Evolutionary conservation across 2,888 invertebrate genomes (phyloP), one percentile per base, ranked within the genome.

Genomic region (Andrena bucephala): DNA sequence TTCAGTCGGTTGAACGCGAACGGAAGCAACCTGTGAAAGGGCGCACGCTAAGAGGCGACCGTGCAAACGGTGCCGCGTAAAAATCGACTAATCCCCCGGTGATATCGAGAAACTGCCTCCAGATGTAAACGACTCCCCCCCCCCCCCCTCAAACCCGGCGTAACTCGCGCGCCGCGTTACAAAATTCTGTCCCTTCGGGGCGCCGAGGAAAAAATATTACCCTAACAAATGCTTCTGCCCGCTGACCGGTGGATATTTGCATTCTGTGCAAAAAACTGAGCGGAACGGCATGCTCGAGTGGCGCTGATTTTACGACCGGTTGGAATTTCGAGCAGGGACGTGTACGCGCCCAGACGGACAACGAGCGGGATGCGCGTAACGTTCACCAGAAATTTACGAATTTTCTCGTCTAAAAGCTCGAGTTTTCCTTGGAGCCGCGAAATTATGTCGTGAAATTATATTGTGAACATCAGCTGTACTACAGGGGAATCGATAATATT

Each of bases 1-100:
- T 78, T 78, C 78, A 57, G 57, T 42, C 63, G 72, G 42, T 68
- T 78, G 57, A 78, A 78, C 78, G 48, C 29, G 71, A 72, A 81
- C 71, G 52, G 50, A 67, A 78, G 36, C 62, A 29, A 27, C 31
- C 60, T 50, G n/a, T 33, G 70, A 77, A 72, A 77, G 63, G 57
- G 33, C 20, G 20, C 68, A 3, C 10, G 31, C 24, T 27, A 54
- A 68, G 54, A 42, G 52, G 6, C 16, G 20, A 16, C 42, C 20
- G 5, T 36, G 42, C 67, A 48, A 48, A 67, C 33, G 50, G 48
- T 54, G 29, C 57, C 36, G 48, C 42, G 36, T n/a, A 68, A 77
- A 72, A 72, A 75, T 75, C 78, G 63, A 79, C 77, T 57, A 65
- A 54, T 63, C 10, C 48, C 8, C 54, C 16, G 24, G 27, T 31